Percentiles rank a stretch among this genome's conserved stretches.
These are phyloP conservation scores for Synanceia verrucosa DNA, from an alignment of 2,797 vertebrate genomes.

Conservation along the genomic window DNA sequence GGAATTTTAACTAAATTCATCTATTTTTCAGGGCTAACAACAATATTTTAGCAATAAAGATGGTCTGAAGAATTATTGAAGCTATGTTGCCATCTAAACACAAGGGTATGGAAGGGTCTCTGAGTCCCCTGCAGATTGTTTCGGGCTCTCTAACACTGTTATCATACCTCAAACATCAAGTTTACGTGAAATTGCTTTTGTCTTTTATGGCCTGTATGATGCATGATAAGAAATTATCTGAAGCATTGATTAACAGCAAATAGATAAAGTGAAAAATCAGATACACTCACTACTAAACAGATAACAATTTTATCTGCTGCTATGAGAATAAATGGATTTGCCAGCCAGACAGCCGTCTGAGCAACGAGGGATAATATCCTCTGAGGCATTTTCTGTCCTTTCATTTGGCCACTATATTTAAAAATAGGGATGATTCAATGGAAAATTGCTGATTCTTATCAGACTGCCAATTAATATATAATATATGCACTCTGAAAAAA, in stretches of 20 bases:
- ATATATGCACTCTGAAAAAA: too few relatives aligned
- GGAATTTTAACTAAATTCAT: too few relatives aligned
- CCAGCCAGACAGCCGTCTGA: not conserved
- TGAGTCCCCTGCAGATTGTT: not conserved
- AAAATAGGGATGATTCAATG: not conserved
- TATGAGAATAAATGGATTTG: conserved; percentile 16
- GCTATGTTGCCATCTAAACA: not conserved
- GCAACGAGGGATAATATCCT: not conserved
- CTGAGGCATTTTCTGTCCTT: not conserved
- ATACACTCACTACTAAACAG: not conserved
- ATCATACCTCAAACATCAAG: not conserved
- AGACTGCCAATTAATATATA: not conserved
- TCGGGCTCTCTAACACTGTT: not conserved
- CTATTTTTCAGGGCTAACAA: too few relatives aligned
- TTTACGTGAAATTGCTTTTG: not conserved
- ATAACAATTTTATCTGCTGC: conserved; percentile 21
- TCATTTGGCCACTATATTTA: not conserved
- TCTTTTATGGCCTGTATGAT: not conserved
- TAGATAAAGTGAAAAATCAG: not conserved
- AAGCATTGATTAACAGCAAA: not conserved
- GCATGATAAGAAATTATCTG: conserved; percentile 13
- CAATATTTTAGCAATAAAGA: too few relatives aligned
- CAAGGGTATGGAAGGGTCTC: not conserved
- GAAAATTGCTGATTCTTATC: conserved; percentile 2
- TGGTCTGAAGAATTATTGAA: too few relatives aligned